Conservation (phyloP, 2,888 invertebrate species). For the Litoditis marina region DNA sequence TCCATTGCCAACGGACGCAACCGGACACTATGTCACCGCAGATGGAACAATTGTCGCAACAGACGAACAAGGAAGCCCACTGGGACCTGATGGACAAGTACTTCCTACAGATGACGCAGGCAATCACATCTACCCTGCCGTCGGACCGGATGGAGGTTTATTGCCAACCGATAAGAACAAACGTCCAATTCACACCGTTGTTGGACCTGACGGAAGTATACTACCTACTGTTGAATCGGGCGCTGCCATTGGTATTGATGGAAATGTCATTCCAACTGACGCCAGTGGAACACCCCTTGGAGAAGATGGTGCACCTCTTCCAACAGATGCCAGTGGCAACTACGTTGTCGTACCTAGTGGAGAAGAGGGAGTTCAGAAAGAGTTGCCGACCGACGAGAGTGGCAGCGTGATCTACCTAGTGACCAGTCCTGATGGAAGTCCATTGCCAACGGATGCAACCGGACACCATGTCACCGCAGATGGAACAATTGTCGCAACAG, state of each 20-base stretch:
- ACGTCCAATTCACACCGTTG: conserved; percentile 25
- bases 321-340: conserved; percentile 7
- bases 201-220: conserved; percentile 14
- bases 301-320: conserved; percentile 5
- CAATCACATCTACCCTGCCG: conserved; percentile 23
- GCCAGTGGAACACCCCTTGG: conserved; percentile 14
- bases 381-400: conserved; percentile 28
- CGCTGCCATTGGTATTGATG: conserved; percentile 31
- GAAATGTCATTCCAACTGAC: conserved; percentile 28
- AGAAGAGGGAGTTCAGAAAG: conserved; percentile 15
- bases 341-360: conserved; percentile 6
- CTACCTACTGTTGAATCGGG: neutral
- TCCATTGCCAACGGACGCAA: conserved; percentile 21
- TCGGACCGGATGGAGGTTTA: conserved; percentile 18
- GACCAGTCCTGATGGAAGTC: conserved; percentile 16
- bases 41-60: conserved; percentile 16
- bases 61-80: conserved; percentile 32
- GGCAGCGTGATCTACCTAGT: conserved; percentile 23
- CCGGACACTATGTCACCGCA: conserved; percentile 11
- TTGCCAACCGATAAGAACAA: conserved; percentile 17
- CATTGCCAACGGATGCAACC: neutral
- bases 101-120: conserved; percentile 33
- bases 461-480: too few species aligned
- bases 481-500: too few species aligned
- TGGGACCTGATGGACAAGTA: conserved; percentile 30